Conservation (phyloP, 2,113 vertebrate species). For the Oncorhynchus kisutch region DNA sequence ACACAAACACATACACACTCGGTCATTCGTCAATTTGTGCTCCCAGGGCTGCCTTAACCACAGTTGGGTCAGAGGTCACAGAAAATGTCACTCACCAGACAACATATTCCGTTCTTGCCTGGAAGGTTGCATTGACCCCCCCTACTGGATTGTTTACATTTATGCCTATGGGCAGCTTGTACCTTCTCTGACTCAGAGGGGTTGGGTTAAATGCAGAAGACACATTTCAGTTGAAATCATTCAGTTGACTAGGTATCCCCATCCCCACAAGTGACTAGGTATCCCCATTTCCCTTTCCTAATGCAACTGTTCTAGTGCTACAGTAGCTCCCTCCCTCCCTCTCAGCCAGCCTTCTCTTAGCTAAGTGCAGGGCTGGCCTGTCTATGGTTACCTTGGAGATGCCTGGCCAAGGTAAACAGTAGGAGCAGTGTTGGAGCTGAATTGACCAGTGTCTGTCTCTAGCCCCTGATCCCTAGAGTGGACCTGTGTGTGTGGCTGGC, state of each 20-base stretch:
- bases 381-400: slow-evolving; percentile 60
- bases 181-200: too few species aligned
- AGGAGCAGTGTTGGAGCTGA: slow-evolving; percentile 73
- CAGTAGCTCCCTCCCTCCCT: background rate
- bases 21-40: background rate
- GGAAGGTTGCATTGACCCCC: background rate
- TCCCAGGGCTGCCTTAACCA: background rate
- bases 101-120: background rate
- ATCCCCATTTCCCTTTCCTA: too few species aligned
- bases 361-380: slow-evolving; percentile 22
- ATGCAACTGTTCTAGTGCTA: too few species aligned
- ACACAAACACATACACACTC: too few species aligned
- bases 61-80: slow-evolving; percentile 4
- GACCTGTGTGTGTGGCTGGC: slow-evolving; percentile 18
- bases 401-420: slow-evolving; percentile 72
- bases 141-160: background rate
- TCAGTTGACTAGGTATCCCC: too few species aligned
- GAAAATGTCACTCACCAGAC: background rate
- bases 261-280: too few species aligned
- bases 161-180: too few species aligned
- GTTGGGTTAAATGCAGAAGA: too few species aligned
- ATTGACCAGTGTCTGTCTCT: slow-evolving; percentile 63
- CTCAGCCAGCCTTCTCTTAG: background rate
- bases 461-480: slow-evolving; percentile 25
- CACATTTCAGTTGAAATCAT: too few species aligned